These are phyloP conservation scores for Corythornis madagascariensis DNA, from an alignment of 2,113 vertebrate species.

Conservation along the genomic window DNA sequence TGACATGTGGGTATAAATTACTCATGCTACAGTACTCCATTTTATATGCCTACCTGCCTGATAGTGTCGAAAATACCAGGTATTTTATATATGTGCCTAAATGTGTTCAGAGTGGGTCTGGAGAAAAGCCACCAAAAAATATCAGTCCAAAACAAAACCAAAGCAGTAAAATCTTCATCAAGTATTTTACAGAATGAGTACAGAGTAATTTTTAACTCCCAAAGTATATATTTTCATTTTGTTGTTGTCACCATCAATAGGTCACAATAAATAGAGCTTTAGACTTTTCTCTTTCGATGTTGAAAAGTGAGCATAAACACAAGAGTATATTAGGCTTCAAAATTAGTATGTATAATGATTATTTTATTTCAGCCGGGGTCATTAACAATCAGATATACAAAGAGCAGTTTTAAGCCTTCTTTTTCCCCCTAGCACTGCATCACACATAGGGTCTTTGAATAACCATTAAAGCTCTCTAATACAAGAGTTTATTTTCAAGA, in stretches of 20 bases:
- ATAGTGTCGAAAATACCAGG: not conserved
- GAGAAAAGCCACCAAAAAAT: not conserved
- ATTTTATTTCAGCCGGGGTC: not conserved
- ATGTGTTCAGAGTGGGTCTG: not conserved
- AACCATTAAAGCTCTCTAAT: not conserved
- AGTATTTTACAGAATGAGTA: not conserved
- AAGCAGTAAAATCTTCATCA: not conserved
- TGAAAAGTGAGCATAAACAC: not conserved
- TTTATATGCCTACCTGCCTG: not conserved
- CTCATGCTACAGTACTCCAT: not conserved
- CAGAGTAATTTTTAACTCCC: not conserved
- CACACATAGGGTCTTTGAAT: not conserved
- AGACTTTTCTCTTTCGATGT: not conserved
- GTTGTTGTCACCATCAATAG: not conserved
- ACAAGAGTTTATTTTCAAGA: not conserved
- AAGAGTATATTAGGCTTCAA: not conserved
- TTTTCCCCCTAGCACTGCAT: not conserved
- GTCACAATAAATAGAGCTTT: not conserved
- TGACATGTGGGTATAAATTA: slow-evolving; percentile 11
- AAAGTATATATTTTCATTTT: not conserved
- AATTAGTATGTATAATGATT: not conserved
- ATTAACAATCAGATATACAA: not conserved
- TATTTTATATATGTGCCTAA: not conserved
- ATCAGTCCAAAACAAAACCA: not conserved
- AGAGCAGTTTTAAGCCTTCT: not conserved